Evolutionary conservation across 1,140 invertebrate genomes (phyloP).

Genomic region (Polyergus mexicanus): DNA sequence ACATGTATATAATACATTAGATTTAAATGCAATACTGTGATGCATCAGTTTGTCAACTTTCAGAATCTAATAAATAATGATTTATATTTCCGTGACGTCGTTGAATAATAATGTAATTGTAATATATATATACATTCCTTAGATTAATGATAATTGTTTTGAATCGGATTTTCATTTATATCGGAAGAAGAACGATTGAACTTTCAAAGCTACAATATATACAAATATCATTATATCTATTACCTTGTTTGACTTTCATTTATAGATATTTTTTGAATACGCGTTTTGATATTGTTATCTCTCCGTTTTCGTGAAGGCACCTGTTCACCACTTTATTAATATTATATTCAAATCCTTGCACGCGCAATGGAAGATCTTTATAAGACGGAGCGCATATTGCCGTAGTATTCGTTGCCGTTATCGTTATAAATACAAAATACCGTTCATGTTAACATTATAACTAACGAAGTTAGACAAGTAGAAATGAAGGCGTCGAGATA

Average conservation of each 20-base stretch:
- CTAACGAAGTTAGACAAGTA: background rate
- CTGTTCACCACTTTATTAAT: conserved; percentile 1
- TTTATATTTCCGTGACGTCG: conserved; percentile 12
- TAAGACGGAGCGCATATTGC: background rate
- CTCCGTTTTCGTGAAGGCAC: conserved; percentile 31
- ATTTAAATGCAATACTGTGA: conserved; percentile 42
- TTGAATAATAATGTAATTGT: conserved; percentile 20
- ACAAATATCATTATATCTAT: conserved; percentile 5
- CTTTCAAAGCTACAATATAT: conserved; percentile 15
- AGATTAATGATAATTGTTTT: background rate
- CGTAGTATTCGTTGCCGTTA: background rate
- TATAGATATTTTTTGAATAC: background rate
- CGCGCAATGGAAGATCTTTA: conserved; percentile 8
- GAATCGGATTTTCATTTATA: background rate
- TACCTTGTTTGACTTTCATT: conserved; percentile 1
- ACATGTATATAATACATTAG: background rate
- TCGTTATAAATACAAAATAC: conserved; percentile 11
- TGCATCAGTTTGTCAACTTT: conserved; percentile 23
- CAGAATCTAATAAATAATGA: conserved; percentile 43
- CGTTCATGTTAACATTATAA: conserved; percentile 12
- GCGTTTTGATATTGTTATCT: background rate
- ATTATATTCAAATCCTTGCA: background rate
- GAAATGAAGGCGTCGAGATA: background rate
- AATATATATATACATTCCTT: background rate
- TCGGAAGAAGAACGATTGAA: conserved; percentile 4